Evolutionary conservation across 2,888 invertebrate species (phyloP).

Genomic region (Dorcus parallelipipedus): DNA sequence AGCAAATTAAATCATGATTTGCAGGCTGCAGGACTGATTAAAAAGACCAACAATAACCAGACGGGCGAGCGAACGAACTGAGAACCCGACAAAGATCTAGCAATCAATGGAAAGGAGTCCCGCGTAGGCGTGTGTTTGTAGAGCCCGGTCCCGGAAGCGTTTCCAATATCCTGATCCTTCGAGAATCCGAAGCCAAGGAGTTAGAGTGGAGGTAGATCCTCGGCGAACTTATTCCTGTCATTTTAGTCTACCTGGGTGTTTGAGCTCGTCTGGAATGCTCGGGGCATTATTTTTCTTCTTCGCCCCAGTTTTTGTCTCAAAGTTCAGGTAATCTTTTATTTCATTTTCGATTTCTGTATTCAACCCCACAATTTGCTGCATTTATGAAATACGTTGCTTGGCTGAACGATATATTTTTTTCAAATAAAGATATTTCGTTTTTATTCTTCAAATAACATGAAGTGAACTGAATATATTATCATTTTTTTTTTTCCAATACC

Average conservation of each 20-base stretch:
- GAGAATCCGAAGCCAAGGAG: constrained; percentile 4
- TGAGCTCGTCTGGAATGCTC: neutral
- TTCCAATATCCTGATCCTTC: constrained; percentile 5
- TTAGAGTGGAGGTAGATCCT: neutral
- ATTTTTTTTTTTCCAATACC: too few relatives aligned
- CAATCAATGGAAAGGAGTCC: neutral
- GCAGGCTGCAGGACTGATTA: neutral
- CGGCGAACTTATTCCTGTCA: neutral
- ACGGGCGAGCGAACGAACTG: neutral
- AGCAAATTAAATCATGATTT: constrained; percentile 30
- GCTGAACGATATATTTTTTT: too few relatives aligned
- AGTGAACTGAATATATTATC: too few relatives aligned
- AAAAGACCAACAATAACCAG: neutral
- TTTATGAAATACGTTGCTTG: too few relatives aligned
- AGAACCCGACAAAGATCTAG: neutral
- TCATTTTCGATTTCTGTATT: too few relatives aligned
- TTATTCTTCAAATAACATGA: too few relatives aligned
- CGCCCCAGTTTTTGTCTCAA: neutral
- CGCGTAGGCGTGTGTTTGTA: neutral
- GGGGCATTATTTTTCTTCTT: neutral
- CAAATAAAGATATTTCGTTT: too few relatives aligned
- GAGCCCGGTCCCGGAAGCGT: neutral
- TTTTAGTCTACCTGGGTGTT: neutral
- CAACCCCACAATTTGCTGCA: too few relatives aligned
- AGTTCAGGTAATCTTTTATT: neutral